Percentiles rank a stretch among this genome's conserved stretches.
Conservation (phyloP, 2,113 vertebrate genomes). For the Athene cunicularia region DNA sequence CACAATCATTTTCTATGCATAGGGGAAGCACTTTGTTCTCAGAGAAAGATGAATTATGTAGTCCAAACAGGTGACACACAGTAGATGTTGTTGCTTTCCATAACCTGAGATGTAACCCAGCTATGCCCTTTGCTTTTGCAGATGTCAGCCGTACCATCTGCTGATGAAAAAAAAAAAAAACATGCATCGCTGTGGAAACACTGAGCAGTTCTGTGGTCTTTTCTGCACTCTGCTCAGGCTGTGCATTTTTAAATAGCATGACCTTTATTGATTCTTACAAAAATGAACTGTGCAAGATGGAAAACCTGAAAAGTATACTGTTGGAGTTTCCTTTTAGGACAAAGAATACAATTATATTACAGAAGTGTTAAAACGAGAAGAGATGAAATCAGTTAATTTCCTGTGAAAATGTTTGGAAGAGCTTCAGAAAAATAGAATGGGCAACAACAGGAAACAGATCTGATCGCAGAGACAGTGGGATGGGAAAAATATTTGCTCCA, state of each 20-base stretch:
- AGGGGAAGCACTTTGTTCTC: conserved; percentile 57
- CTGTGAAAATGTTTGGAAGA: neutral
- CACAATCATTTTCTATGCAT: conserved; percentile 3
- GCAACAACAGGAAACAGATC: neutral
- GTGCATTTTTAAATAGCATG: conserved; percentile 36
- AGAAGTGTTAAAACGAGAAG: neutral
- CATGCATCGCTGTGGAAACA: conserved; percentile 46
- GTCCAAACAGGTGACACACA: conserved; percentile 49
- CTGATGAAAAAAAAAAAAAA: conserved; percentile 1
- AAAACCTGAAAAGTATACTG: neutral
- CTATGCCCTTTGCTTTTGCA: conserved; percentile 64
- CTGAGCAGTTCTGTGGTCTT: neutral
- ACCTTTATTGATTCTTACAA: conserved; percentile 59
- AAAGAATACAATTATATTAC: neutral
- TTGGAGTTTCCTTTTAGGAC: neutral
- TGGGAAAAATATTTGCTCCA: neutral
- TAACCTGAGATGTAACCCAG: conserved; percentile 57
- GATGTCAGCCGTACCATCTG: conserved; percentile 65
- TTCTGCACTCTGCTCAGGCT: conserved; percentile 1
- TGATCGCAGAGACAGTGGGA: neutral
- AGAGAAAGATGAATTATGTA: conserved; percentile 58
- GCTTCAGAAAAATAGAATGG: neutral
- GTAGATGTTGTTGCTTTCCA: conserved; percentile 63
- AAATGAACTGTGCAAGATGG: conserved; percentile 3
- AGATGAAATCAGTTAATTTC: conserved; percentile 54